Evolutionary conservation across 2,113 vertebrate genomes (phyloP), one percentile per base, ranked within the genome.

Genomic region (Glaucomys volans): DNA sequence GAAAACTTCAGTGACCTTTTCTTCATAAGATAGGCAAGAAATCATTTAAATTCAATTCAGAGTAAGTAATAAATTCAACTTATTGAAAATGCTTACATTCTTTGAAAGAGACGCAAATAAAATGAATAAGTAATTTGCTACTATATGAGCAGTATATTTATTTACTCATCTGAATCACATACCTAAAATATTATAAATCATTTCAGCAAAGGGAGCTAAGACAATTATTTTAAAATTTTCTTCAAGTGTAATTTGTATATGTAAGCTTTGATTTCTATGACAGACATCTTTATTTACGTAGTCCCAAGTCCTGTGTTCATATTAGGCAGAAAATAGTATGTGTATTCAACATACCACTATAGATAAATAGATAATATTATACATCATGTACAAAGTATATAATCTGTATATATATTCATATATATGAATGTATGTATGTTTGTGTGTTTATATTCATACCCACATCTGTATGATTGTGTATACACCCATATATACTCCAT

Each of bases 1-100:
- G 92, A 97, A 97, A 32, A 77, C 66, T 9, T 59, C 24, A 90
- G 37, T 83, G 16, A 80, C 37, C 88, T 97, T 84, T 54, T 95
- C 12, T 50, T 94, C 10, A 37, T 57, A 11, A 5, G 14, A 95
- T 9, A n/a, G 35, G 64, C 77, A 87, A 92, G 66, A 89, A 88
- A 95, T 57, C 1, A 92, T 87, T 90, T 81, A 79, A 95, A 92
- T 85, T 94, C 44, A 79, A 28, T 96, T 91, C 69, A 72, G 28
- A 59, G 2, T 92, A 93, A 80, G 30, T 62, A 93, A 93, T 88
- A 17, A 91, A 91, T 67, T 75, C 28, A 87, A 28, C 72, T 85
- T 92, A 35, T 77, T 80, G 47, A 95, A 94, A 92, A 72, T 96
- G 14, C 13, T 81, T 96, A 35, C 54, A 69, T 50, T 91, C 24